These are phyloP conservation scores for Sebastolobus alascanus DNA, from an alignment of 2,797 vertebrate species.

Conservation along the genomic window DNA sequence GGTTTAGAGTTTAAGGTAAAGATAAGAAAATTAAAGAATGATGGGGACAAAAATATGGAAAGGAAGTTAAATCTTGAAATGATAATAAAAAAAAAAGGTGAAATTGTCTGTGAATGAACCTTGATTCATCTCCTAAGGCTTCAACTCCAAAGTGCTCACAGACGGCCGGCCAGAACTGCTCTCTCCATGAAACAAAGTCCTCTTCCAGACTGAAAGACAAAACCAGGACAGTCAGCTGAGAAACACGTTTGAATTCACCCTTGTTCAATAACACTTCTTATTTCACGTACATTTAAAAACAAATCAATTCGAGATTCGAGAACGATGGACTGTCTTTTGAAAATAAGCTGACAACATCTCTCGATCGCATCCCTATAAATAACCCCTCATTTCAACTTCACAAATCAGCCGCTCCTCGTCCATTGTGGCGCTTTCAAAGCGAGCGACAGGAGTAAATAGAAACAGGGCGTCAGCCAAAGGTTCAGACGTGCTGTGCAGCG, in stretches of 20 bases:
- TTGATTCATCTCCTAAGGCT: conserved; percentile 95
- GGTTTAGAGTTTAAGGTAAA: neutral
- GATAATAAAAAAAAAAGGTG: neutral
- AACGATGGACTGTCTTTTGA: neutral
- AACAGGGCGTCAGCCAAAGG: too few species aligned
- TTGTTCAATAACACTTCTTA: neutral
- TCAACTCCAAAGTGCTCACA: conserved; percentile 98
- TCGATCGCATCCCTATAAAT: too few species aligned
- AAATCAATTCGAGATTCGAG: neutral
- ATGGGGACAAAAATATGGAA: neutral
- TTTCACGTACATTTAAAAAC: neutral
- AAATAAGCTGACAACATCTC: neutral
- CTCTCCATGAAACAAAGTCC: conserved; percentile 97
- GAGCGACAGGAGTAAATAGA: too few species aligned
- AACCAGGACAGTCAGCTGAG: neutral
- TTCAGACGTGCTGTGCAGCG: too few species aligned
- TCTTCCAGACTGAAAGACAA: conserved; percentile 90
- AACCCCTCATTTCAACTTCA: too few species aligned
- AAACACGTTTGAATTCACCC: neutral
- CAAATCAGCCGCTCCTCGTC: too few species aligned
- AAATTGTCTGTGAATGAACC: conserved; percentile 78
- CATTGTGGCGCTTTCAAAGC: too few species aligned
- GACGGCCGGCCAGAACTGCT: conserved; percentile 98
- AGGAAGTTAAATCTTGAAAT: conserved; percentile 6
- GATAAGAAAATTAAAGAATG: neutral